Conservation (phyloP, 2,797 vertebrate species). For the Syngnathus rostellatus region DNA sequence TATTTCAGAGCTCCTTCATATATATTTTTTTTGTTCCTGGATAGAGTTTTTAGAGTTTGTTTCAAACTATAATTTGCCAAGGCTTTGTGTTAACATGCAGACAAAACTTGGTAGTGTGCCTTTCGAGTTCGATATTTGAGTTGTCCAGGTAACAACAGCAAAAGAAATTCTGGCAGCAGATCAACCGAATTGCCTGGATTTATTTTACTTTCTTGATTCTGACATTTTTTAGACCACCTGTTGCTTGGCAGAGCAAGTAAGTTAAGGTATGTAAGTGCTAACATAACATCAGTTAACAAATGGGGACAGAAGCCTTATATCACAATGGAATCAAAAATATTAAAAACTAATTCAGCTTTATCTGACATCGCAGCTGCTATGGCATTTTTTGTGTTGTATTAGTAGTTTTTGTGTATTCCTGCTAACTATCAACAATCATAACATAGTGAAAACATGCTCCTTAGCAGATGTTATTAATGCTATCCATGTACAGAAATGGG, state of each 20-base stretch:
- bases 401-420: too few relatives aligned
- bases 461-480: too few relatives aligned
- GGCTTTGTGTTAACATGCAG: not conserved
- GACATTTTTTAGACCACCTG: not conserved
- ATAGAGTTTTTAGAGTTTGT: not conserved
- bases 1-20: too few relatives aligned
- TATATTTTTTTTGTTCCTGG: not conserved
- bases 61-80: not conserved
- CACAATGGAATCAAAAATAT: not conserved
- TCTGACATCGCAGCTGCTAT: not conserved
- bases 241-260: not conserved
- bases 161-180: not conserved
- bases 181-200: not conserved
- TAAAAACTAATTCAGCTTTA: not conserved
- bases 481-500: too few relatives aligned
- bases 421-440: too few relatives aligned
- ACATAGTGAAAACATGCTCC: too few relatives aligned
- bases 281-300: not conserved
- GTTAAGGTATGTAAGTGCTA: too few relatives aligned
- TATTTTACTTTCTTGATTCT: not conserved
- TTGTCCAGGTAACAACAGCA: not conserved
- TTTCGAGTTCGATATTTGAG: not conserved
- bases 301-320: not conserved
- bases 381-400: not conserved
- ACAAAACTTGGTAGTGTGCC: not conserved